A percentile compares a stretch with the other conserved stretches of the same genome.
phyloP scores from a whole-genome alignment of 2,888 invertebrate species.

The Lochmaea capreae region DNA sequence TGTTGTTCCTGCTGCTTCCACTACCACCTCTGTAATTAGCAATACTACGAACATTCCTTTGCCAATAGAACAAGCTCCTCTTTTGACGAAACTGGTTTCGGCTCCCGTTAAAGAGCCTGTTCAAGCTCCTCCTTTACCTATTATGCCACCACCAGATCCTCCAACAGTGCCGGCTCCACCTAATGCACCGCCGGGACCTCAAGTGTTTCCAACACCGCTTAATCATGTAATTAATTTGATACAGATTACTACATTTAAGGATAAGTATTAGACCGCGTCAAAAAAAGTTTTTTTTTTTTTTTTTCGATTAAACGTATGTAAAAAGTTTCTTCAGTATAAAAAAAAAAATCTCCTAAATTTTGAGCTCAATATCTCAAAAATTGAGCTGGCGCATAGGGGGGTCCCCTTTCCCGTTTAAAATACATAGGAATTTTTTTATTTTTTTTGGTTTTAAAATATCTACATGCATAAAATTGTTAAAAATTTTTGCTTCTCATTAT shows the following conservation, averaged over 20 bases:
- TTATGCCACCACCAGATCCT: constrained; percentile 56
- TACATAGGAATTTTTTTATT: no score
- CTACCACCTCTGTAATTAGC: constrained; percentile 35
- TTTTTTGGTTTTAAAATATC: no score
- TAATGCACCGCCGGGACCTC: constrained; percentile 55
- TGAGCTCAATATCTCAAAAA: no score
- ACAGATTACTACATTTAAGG: not conserved
- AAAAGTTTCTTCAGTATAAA: no score
- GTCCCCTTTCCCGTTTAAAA: no score
- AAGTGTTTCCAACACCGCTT: constrained; percentile 52
- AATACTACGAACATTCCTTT: constrained; percentile 45
- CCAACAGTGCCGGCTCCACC: constrained; percentile 65
- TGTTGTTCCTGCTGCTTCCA: constrained; percentile 54
- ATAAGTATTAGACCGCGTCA: no score
- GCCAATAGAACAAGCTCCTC: constrained; percentile 46
- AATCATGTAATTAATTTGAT: constrained; percentile 39
- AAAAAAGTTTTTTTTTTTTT: no score
- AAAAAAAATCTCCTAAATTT: no score
- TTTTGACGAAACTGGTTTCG: not conserved
- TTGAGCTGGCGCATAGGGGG: no score
- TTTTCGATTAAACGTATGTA: no score
- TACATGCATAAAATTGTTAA: no score
- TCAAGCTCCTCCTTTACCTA: constrained; percentile 42
- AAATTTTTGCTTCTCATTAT: no score
- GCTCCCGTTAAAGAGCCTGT: constrained; percentile 63